phyloP scores from a whole-genome alignment of 2,797 vertebrate species.

The Coreius guichenoti region DNA sequence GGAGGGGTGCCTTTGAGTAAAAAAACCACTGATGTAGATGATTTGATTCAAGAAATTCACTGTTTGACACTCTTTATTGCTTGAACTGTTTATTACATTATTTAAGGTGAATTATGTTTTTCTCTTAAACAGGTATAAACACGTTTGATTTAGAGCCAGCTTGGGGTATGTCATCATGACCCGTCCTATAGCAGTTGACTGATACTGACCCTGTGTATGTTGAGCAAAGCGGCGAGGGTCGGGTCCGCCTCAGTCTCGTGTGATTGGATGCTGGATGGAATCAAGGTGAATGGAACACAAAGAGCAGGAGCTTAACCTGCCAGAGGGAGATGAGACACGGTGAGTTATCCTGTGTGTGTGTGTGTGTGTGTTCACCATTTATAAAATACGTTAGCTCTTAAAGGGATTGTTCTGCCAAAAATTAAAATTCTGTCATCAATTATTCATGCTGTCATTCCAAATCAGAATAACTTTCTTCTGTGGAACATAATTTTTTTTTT shows the following conservation, averaged over 20 bases:
- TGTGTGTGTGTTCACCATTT: background rate
- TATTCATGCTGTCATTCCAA: background rate
- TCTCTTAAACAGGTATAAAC: constrained; percentile 20
- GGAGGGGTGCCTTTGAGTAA: too few relatives aligned
- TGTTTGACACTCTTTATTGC: background rate
- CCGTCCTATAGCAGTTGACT: constrained; percentile 62
- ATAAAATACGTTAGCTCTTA: background rate
- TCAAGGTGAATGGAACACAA: constrained; percentile 90
- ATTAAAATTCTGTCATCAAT: background rate
- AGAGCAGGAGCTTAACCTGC: constrained; percentile 89
- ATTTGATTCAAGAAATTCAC: background rate
- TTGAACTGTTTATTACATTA: background rate
- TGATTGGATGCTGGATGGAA: constrained; percentile 88
- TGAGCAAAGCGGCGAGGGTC: constrained; percentile 68
- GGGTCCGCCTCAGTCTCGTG: constrained; percentile 84
- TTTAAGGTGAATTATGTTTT: background rate
- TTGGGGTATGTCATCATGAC: background rate
- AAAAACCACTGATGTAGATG: too few relatives aligned
- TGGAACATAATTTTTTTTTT: background rate
- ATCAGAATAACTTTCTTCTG: background rate
- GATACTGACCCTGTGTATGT: constrained; percentile 68
- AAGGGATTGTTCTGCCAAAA: background rate
- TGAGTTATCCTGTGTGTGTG: constrained; percentile 69
- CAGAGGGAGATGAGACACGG: constrained; percentile 92
- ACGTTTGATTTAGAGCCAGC: background rate